phyloP scores from a whole-genome alignment of 2,888 invertebrate species.

The Schizaphis graminum region DNA sequence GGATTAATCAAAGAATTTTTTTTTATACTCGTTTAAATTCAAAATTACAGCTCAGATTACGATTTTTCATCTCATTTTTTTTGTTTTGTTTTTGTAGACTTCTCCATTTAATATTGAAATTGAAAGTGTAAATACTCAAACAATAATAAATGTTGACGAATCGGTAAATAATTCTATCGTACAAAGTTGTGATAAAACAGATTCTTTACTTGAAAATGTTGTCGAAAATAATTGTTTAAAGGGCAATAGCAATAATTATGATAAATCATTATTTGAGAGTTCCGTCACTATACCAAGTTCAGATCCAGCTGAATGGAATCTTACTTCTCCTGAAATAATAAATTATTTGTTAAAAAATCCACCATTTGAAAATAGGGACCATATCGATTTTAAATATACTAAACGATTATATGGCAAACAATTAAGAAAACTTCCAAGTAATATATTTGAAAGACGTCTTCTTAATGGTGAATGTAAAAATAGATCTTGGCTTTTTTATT shows the following conservation, averaged over 20 bases:
- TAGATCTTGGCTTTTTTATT: conserved; percentile 26
- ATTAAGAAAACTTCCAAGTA: conserved; percentile 32
- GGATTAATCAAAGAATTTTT: conserved; percentile 14
- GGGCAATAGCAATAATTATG: conserved; percentile 32
- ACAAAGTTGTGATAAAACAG: conserved; percentile 42
- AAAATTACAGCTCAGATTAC: conserved; percentile 8
- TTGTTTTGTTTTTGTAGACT: conserved; percentile 36
- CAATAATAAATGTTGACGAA: conserved; percentile 25
- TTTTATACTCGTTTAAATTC: conserved; percentile 19
- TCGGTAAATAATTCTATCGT: conserved; percentile 24
- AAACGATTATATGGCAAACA: not conserved
- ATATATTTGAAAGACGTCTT: conserved; percentile 19
- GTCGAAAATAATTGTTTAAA: conserved; percentile 31
- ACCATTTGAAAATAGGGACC: too few relatives aligned
- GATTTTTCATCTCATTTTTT: conserved; percentile 32
- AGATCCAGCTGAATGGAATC: conserved; percentile 37
- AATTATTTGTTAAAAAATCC: not conserved
- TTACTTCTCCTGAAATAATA: too few relatives aligned
- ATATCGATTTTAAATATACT: too few relatives aligned
- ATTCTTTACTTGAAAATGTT: conserved; percentile 32
- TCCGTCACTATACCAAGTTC: conserved; percentile 11
- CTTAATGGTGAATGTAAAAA: conserved; percentile 13
- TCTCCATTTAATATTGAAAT: conserved; percentile 30
- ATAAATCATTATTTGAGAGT: conserved; percentile 20
- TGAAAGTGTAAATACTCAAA: conserved; percentile 31